These are phyloP conservation scores for Sinonovacula constricta DNA, from an alignment of 1,140 invertebrate genomes.

Conservation along the genomic window DNA sequence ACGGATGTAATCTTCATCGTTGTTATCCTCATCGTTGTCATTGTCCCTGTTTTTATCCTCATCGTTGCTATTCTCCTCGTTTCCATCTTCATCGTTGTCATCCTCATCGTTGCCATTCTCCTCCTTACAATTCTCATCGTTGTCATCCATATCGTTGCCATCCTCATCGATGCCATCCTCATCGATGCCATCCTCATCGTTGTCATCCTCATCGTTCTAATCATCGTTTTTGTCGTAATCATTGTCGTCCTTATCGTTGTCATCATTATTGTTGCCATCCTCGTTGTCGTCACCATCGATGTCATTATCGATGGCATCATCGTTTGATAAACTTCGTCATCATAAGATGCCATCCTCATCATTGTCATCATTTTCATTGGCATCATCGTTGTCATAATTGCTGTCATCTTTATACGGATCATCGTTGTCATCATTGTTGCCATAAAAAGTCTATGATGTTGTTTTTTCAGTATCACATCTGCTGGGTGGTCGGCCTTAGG, in stretches of 20 bases:
- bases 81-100: no score
- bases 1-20: not conserved
- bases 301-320: not conserved
- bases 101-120: no score
- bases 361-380: not conserved
- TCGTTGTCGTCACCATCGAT: not conserved
- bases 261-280: not conserved
- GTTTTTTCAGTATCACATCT: no score
- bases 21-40: slow-evolving; percentile 1
- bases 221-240: no score
- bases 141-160: not conserved
- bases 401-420: no score
- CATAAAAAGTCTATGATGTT: no score
- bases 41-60: not conserved
- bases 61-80: not conserved
- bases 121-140: not conserved
- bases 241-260: no score
- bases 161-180: no score
- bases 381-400: no score
- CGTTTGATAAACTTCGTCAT: no score
- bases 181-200: not conserved
- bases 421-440: no score
- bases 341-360: not conserved
- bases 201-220: not conserved
- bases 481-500: no score